Conservation (phyloP, 2,888 invertebrate species). For the Germaria angustata region DNA sequence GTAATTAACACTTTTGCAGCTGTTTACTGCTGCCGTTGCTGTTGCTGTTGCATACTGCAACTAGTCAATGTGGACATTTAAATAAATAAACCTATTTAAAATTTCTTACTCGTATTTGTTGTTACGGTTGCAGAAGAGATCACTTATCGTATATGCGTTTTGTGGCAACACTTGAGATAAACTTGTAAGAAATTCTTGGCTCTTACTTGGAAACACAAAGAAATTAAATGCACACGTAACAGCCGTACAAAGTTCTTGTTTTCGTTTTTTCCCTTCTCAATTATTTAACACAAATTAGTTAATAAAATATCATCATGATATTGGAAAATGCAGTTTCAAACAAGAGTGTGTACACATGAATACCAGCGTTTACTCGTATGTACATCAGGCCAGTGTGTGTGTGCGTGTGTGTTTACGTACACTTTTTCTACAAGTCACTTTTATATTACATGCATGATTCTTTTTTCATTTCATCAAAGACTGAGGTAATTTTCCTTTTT, state of each 20-base stretch:
- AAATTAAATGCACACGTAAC: conserved; percentile 33
- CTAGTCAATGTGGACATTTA: conserved; percentile 31
- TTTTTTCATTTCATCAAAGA: neutral
- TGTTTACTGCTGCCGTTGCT: conserved; percentile 30
- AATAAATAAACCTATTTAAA: conserved; percentile 32
- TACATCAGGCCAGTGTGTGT: neutral
- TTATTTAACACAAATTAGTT: conserved; percentile 55
- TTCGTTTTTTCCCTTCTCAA: neutral
- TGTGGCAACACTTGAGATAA: neutral
- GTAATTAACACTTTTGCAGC: conserved; percentile 68
- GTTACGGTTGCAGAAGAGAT: neutral
- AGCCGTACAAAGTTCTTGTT: neutral
- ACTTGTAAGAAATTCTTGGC: neutral
- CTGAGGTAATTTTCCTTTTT: conserved; percentile 32
- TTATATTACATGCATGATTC: neutral
- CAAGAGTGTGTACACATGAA: neutral
- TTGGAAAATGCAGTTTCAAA: conserved; percentile 2
- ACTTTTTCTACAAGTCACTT: neutral
- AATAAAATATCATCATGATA: conserved; percentile 46
- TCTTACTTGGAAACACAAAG: neutral
- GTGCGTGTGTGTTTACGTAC: too few species aligned
- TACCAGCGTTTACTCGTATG: too few species aligned
- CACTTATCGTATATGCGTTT: neutral
- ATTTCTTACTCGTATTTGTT: neutral
- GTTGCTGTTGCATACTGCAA: neutral